A percentile compares a stretch with the other conserved stretches of the same genome.
Conservation (phyloP, 2,888 invertebrate genomes). For the Cremastobaeus sp. region DNA sequence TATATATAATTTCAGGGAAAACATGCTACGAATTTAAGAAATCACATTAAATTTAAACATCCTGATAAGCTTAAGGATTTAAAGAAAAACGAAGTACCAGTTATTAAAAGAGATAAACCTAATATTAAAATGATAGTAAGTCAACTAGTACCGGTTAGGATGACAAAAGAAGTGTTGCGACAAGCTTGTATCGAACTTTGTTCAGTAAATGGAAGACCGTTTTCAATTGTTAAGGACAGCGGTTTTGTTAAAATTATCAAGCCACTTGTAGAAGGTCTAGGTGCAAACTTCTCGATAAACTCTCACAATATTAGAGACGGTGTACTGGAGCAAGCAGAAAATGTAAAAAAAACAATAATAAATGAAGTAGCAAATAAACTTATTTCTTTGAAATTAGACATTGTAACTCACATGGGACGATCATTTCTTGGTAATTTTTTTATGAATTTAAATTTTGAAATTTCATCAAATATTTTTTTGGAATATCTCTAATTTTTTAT, state of each 20-base stretch:
- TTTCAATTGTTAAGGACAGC: slow-evolving; percentile 1
- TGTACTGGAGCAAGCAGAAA: slow-evolving; percentile 1
- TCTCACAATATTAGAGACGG: not conserved
- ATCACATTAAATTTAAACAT: not conserved
- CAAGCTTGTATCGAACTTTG: slow-evolving; percentile 2
- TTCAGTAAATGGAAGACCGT: slow-evolving; percentile 3
- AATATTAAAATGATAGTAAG: not conserved
- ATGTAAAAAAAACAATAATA: not conserved
- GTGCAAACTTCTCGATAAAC: not conserved
- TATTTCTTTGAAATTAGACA: slow-evolving; percentile 14
- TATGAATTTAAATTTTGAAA: too few species aligned
- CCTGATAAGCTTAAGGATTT: not conserved
- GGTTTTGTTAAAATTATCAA: slow-evolving; percentile 6
- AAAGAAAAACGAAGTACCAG: not conserved
- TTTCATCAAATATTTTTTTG: not conserved
- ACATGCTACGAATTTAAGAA: not conserved
- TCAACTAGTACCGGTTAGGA: not conserved
- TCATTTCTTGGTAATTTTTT: slow-evolving; percentile 17
- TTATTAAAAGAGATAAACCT: not conserved
- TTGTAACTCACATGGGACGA: slow-evolving; percentile 3
- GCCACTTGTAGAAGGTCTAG: not conserved
- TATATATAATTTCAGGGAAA: not conserved
- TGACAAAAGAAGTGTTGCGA: not conserved
- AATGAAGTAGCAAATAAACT: not conserved
- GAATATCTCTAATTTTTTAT: too few species aligned